Evolutionary conservation across 2,797 vertebrate species (phyloP).

Genomic region (Diceros bicornis): DNA sequence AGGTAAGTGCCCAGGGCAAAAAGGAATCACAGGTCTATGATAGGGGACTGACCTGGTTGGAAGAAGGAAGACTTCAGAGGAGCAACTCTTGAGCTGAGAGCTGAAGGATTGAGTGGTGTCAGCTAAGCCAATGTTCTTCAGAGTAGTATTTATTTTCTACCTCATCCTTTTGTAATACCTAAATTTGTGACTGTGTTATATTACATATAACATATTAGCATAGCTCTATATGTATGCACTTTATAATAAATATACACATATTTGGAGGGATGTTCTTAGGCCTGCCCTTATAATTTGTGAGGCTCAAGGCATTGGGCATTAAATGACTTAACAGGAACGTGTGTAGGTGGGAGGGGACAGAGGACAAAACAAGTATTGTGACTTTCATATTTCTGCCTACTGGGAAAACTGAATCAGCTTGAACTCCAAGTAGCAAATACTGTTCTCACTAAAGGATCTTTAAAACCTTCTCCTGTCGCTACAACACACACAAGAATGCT

Average conservation of each 20-base stretch:
- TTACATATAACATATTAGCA: neutral
- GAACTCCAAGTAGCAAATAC: neutral
- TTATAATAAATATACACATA: neutral
- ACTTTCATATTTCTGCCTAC: neutral
- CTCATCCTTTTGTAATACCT: neutral
- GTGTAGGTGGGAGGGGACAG: neutral
- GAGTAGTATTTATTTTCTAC: constrained; percentile 17
- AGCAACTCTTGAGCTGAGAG: neutral
- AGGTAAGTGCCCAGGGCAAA: neutral
- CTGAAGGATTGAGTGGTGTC: neutral
- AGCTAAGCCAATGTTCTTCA: neutral
- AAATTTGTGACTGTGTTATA: neutral
- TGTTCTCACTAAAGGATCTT: neutral
- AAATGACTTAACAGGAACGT: neutral
- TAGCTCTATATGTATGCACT: neutral
- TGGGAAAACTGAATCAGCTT: neutral
- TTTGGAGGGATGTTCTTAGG: neutral
- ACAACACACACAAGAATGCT: neutral
- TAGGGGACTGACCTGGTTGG: neutral
- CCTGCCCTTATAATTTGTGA: neutral
- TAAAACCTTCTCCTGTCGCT: neutral
- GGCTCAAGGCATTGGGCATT: neutral
- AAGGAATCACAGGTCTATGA: neutral
- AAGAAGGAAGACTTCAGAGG: neutral
- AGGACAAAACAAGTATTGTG: neutral